Conservation (phyloP, 2,888 invertebrate species). For the Agrilus biguttatus region DNA sequence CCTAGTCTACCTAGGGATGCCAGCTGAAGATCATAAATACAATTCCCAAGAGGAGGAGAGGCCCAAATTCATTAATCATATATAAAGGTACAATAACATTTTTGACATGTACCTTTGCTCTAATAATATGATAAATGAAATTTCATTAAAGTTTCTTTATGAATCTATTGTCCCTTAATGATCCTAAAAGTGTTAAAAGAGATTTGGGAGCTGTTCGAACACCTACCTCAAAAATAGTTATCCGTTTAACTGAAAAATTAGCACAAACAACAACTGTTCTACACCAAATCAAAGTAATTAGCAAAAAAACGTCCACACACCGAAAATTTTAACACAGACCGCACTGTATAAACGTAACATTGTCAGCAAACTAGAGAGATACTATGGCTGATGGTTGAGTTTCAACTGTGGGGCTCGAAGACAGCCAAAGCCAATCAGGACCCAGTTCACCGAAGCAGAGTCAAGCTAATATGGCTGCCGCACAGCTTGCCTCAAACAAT, state of each 20-base stretch:
- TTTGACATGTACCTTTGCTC: slow-evolving; percentile 24
- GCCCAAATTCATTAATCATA: slow-evolving; percentile 30
- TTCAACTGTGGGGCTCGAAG: slow-evolving; percentile 28
- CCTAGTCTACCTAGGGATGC: slow-evolving; percentile 11
- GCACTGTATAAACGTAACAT: slow-evolving; percentile 21
- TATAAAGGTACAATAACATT: slow-evolving; percentile 28
- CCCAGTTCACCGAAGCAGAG: slow-evolving; percentile 31
- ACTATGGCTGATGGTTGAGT: slow-evolving; percentile 20
- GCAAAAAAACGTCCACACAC: slow-evolving; percentile 16
- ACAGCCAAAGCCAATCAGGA: slow-evolving; percentile 34
- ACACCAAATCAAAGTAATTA: slow-evolving; percentile 4
- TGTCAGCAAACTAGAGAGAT: slow-evolving; percentile 19
- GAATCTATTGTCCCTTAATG: slow-evolving; percentile 21
- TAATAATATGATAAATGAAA: slow-evolving; percentile 29
- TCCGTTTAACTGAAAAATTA: slow-evolving; percentile 7
- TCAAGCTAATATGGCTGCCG: slow-evolving; percentile 36
- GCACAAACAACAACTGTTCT: neutral
- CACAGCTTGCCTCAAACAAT: slow-evolving; percentile 27
- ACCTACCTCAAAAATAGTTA: slow-evolving; percentile 7
- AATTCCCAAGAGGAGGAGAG: slow-evolving; percentile 27
- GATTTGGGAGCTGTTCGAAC: slow-evolving; percentile 6
- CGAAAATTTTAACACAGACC: slow-evolving; percentile 19
- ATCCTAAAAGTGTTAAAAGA: slow-evolving; percentile 9
- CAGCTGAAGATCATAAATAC: slow-evolving; percentile 4
- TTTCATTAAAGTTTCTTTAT: slow-evolving; percentile 39